Evolutionary conservation across 2,797 vertebrate genomes (phyloP).

Genomic region (Choloepus didactylus): DNA sequence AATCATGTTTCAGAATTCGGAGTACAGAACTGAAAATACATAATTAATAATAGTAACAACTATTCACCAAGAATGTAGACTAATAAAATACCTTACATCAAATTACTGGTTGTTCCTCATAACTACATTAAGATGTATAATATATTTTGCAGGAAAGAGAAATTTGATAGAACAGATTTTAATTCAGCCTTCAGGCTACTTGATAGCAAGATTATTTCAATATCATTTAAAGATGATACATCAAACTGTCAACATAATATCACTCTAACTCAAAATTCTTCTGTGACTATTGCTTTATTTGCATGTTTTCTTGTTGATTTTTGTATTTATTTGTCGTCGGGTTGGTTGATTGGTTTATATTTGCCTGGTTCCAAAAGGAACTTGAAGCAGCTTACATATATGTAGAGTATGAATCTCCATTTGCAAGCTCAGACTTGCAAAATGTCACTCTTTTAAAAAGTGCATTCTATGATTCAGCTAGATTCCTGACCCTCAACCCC

Average conservation of each 20-base stretch:
- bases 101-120: slow-evolving; percentile 18
- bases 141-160: slow-evolving; percentile 39
- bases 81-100: slow-evolving; percentile 5
- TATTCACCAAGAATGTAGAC: slow-evolving; percentile 22
- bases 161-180: slow-evolving; percentile 51
- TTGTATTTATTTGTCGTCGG: not conserved
- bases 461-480: not conserved
- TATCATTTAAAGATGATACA: slow-evolving; percentile 51
- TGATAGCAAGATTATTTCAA: slow-evolving; percentile 35
- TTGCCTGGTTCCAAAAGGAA: not conserved
- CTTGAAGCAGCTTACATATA: not conserved
- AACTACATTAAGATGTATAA: slow-evolving; percentile 23
- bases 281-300: not conserved
- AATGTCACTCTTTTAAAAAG: not conserved
- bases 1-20: slow-evolving; percentile 47
- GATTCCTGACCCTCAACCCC: not conserved
- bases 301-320: not conserved
- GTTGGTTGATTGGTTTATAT: not conserved
- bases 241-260: not conserved
- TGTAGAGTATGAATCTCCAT: not conserved
- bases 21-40: slow-evolving; percentile 35
- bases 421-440: not conserved
- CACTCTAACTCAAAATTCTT: not conserved
- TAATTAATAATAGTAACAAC: slow-evolving; percentile 31
- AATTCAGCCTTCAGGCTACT: slow-evolving; percentile 45